Evolutionary conservation across 2,113 vertebrate species (phyloP), one percentile per base, ranked within the genome.

Genomic region (Hymenochirus boettgeri): DNA sequence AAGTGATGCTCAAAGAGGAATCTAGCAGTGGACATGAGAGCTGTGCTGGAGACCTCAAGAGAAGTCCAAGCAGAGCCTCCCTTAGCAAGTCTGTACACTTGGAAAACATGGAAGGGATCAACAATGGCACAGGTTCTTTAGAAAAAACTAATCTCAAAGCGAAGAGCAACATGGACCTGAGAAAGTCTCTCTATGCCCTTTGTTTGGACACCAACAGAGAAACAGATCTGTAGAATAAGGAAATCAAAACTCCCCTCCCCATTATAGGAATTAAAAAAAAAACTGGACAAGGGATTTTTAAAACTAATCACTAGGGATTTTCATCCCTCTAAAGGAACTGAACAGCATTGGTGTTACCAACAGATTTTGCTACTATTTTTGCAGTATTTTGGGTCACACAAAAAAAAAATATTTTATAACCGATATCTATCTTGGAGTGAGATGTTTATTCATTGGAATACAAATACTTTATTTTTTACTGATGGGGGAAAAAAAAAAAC

Each of bases 171-270:
- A 61, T 86, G 76, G 93, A 97, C 74, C 79, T 98, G 58, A 89
- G 91, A 74, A 86, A 84, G 62, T 95, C 95, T 10, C 88, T 99
- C 17, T 97, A 97, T 73, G 89, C 93, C 0, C 88, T 98, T 73
- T 99, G 95, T 62, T 69, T 98, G 80, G 89, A 97, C 78, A 86
- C 89, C 1, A 91, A 70, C 5, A 77, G 88, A 66, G 96, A 97
- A 79, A 98, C 94, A 0, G 94, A 99, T 71, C 77, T 98, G 78
- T 99, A 83, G 72, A 57, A 31, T 53, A 7, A n/a, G n/a, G n/a
- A n/a, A n/a, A n/a, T n/a, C n/a, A n/a, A n/a, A 5, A 1, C 17
- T 8, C 15, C 35, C 2, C 3, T 13, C 15, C 47, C 31, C 24
- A 24, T 56, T 23, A 23, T 55, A 29, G 37, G 39, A 46, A 56